A percentile compares a stretch with the other conserved stretches of the same genome.
phyloP scores from a whole-genome alignment of 1,140 invertebrate species.

The Cepaea nemoralis region DNA sequence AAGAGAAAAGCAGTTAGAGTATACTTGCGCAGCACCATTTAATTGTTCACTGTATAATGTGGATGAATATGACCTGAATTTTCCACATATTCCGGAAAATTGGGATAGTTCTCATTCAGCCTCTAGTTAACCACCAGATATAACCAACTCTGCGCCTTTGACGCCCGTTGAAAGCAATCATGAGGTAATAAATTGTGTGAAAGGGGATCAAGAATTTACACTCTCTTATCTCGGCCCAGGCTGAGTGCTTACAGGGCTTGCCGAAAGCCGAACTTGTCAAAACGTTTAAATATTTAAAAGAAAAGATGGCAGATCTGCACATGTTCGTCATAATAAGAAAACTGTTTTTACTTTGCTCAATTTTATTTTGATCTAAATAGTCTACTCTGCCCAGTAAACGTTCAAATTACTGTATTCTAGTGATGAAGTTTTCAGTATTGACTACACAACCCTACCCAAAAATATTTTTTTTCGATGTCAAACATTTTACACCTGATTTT shows the following conservation, averaged over 20 bases:
- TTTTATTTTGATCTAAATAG: no score
- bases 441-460: no score
- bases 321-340: constrained; percentile 1
- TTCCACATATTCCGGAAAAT: not conserved
- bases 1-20: constrained; percentile 1
- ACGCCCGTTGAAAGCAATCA: not conserved
- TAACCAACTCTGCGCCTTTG: not conserved
- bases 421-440: no score
- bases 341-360: not conserved
- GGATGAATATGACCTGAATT: constrained; percentile 20
- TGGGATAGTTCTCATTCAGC: not conserved
- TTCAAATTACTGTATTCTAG: no score
- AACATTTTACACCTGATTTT: no score
- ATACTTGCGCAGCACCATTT: constrained; percentile 23
- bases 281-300: constrained; percentile 24
- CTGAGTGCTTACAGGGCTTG: constrained; percentile 33
- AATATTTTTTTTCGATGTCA: no score
- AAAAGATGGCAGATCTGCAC: constrained; percentile 26
- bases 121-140: not conserved
- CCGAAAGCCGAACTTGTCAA: constrained; percentile 36
- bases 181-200: not conserved
- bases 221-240: constrained; percentile 14
- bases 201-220: constrained; percentile 32
- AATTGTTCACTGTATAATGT: constrained; percentile 34
- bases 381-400: no score